These are phyloP conservation scores for Actinemys pallida DNA, from an alignment of 2,113 vertebrate genomes.

Conservation along the genomic window DNA sequence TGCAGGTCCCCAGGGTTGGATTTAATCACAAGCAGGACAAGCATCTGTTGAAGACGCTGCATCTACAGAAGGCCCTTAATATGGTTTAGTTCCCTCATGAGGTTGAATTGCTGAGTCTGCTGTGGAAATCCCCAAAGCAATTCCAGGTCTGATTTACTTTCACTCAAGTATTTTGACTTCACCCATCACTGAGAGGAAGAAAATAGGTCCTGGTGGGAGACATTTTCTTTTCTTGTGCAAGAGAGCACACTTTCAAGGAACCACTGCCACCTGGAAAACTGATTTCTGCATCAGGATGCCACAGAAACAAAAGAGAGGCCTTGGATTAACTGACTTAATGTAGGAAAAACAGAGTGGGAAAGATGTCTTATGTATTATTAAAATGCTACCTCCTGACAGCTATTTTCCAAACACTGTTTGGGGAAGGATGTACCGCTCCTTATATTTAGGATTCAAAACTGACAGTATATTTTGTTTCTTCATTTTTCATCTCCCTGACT, in stretches of 20 bases:
- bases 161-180: background rate
- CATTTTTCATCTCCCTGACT: background rate
- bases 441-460: background rate
- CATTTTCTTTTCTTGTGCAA: background rate
- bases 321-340: background rate
- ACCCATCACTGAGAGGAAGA: background rate
- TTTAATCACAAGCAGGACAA: background rate
- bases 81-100: background rate
- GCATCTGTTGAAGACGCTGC: background rate
- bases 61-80: background rate
- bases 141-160: accelerated
- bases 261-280: background rate
- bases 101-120: too few relatives aligned
- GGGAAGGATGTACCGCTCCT: background rate
- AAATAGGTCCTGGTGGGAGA: background rate
- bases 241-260: too few relatives aligned
- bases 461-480: background rate
- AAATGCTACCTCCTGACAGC: background rate
- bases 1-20: background rate
- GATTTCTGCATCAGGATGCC: background rate
- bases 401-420: background rate
- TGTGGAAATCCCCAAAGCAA: background rate
- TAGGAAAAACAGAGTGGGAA: background rate
- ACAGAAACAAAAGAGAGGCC: background rate
- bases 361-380: background rate